A percentile compares a stretch with the other conserved stretches of the same genome.
Evolutionary conservation across 2,888 invertebrate genomes (phyloP).

Genomic region (Pammene aurita): DNA sequence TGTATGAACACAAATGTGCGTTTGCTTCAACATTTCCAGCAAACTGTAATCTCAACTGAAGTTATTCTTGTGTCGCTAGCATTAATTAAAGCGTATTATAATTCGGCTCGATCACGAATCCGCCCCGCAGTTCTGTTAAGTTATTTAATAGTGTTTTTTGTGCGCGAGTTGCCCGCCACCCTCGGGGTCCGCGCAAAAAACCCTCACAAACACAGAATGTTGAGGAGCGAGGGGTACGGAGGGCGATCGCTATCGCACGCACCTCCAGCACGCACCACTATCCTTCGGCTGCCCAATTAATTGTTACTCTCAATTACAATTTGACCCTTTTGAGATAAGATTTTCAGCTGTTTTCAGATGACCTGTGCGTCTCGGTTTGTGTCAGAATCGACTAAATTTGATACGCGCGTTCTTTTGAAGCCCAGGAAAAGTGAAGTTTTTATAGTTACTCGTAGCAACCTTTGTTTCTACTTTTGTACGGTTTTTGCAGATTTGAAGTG

Average conservation of each 20-base stretch:
- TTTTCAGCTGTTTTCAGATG: neutral
- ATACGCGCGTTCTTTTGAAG: too few species aligned
- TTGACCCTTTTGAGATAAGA: slow-evolving; percentile 35
- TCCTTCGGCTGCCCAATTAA: slow-evolving; percentile 80
- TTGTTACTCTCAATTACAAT: slow-evolving; percentile 61
- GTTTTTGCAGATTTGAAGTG: too few species aligned
- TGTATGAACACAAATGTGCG: slow-evolving; percentile 7
- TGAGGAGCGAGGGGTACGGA: slow-evolving; percentile 63
- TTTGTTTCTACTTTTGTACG: too few species aligned
- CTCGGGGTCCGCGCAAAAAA: slow-evolving; percentile 81
- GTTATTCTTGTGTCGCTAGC: slow-evolving; percentile 67
- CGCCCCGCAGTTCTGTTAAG: slow-evolving; percentile 77
- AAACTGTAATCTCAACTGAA: slow-evolving; percentile 53
- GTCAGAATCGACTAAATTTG: too few species aligned
- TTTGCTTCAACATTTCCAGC: slow-evolving; percentile 20
- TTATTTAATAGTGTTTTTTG: slow-evolving; percentile 83
- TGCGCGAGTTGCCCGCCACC: slow-evolving; percentile 79
- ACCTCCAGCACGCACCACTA: slow-evolving; percentile 82
- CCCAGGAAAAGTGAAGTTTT: too few species aligned
- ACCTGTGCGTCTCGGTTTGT: neutral
- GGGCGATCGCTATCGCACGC: slow-evolving; percentile 82
- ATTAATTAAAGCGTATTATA: slow-evolving; percentile 79
- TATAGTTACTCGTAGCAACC: too few species aligned
- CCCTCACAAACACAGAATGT: slow-evolving; percentile 81
- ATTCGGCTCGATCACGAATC: slow-evolving; percentile 76